Base-by-base conservation (phyloP, 2,888 invertebrate genomes). In the Sarcophaga variegata region DNA sequence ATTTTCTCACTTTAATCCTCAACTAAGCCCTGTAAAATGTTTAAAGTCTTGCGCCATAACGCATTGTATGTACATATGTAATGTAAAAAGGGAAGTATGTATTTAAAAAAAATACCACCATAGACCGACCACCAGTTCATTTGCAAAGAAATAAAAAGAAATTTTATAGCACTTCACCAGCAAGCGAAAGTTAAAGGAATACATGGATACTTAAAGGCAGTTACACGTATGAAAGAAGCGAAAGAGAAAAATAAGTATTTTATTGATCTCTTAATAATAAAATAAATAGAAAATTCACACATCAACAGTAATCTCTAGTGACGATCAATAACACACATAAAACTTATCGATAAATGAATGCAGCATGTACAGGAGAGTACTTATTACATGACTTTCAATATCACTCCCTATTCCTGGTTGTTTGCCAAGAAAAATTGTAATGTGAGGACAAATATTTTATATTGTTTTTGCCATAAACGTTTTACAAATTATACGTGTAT, bases 271-370 rank as follows among this genome's bases (percentile, higher is more conserved):
- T 54, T 54, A 54, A 54, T 54, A 54, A 54, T 14, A 69, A 83
- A 49, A 63, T 12, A 60, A 22, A 67, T 54, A 71, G 76, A 62
- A 47, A 75, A 70, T 84, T 84, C 75, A 84, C 75, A 84, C 84
- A 84, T 84, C 60, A 70, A 54, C 11, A 47, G 20, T 37, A 22
- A 71, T 64, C 74, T 54, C 17, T 14, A 14, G 54, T 54, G 17
- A 20, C 45, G 71, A 80, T 64, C 27, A 14, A 20, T 17, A 49
- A 59, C 27, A 59, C 8, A 62, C 20, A 69, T 59, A 64, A 70
- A 49, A 60, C 69, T 22, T 25, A 54, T 27, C 27, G 59, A 54
- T 54, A 54, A 54, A 54, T 54, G 54, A 54, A 54, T 14, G 17
- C 4, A 54, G 17, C 17, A 54, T 54, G 54, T 17, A 49, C 64